Conservation (phyloP, 2,888 invertebrate species). For the Synergus umbraculus region DNA sequence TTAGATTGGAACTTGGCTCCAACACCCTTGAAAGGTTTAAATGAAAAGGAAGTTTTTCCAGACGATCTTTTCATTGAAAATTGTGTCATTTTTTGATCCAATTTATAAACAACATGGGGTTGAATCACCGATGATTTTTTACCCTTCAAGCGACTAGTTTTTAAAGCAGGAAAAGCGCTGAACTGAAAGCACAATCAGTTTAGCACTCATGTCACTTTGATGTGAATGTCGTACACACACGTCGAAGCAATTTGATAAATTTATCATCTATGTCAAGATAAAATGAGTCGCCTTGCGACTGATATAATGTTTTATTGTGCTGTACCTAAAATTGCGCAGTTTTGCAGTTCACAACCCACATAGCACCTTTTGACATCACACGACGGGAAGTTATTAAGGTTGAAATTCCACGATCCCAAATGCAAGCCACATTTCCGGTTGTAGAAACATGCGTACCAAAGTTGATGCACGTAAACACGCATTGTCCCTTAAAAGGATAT, state of each 20-base stretch:
- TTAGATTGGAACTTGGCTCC: too few relatives aligned
- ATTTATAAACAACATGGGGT: background rate
- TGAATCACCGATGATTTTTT: conserved; percentile 13
- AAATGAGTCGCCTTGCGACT: background rate
- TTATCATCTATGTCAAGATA: conserved; percentile 30
- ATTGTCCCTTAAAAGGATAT: conserved; percentile 36
- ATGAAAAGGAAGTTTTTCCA: background rate
- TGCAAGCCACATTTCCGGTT: conserved; percentile 54
- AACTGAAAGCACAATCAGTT: conserved; percentile 40
- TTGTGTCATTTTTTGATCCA: conserved; percentile 27
- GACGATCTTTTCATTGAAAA: background rate
- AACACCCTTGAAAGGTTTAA: too few relatives aligned
- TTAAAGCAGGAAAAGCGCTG: conserved; percentile 29
- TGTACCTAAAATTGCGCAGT: conserved; percentile 15
- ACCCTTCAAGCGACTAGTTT: conserved; percentile 17
- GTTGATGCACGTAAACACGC: conserved; percentile 17
- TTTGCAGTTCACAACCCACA: conserved; percentile 43
- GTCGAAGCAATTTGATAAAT: conserved; percentile 38
- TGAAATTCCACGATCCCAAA: conserved; percentile 60
- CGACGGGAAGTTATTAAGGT: conserved; percentile 63
- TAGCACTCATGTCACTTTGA: conserved; percentile 28
- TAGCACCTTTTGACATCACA: conserved; percentile 48
- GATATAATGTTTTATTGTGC: background rate
- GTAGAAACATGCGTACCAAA: conserved; percentile 10
- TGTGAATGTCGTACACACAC: conserved; percentile 15